Base-by-base conservation (phyloP, 2,797 vertebrate genomes). In the Falco novaeseelandiae region DNA sequence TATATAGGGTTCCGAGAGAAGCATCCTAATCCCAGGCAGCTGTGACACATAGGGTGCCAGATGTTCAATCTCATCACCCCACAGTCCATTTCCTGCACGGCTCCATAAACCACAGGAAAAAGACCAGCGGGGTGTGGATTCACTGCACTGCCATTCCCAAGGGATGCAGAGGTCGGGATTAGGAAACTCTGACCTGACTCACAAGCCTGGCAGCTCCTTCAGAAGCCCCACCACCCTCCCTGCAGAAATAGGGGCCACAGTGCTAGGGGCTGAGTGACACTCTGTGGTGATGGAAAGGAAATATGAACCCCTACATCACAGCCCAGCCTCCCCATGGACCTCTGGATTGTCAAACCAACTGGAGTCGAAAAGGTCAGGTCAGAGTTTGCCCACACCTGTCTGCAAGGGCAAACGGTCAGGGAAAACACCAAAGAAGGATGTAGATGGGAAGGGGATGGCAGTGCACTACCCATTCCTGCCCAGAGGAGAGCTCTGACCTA, bases 1-100 rank as follows among this genome's bases (percentile, higher is more conserved):
- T 71, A 89, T 69, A 86, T 4, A 81, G 42, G 51, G 94, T 95
- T 94, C 78, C 79, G 46, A 93, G 82, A 81, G 63, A 89, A 90
- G 70, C 40, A 65, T 32, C 87, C 74, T 83, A 83, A 85, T 89
- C 61, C 38, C 82, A 90, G 71, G 90, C 42, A 95, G 67, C 25
- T 62, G 59, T 76, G 55, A 87, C 44, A 63, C 22, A 52, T 0
- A 70, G 40, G 34, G 58, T 49, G 40, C 30, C 82, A 92, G 46
- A 57, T 49, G 34, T 57, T 92, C 80, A 34, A 91, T 46, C 34
- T 73, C n/a, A 49, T 46, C 59, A 54, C 69, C 46, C 14, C 49
- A 61, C 81, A 36, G 61, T n/a, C 21, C 2, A 5, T 80, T 79
- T 96, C 55, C 79, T 32, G 55, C 32, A 34, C 0, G 1, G 54